phyloP scores from a whole-genome alignment of 2,888 invertebrate species.

The Macropis europaea region DNA sequence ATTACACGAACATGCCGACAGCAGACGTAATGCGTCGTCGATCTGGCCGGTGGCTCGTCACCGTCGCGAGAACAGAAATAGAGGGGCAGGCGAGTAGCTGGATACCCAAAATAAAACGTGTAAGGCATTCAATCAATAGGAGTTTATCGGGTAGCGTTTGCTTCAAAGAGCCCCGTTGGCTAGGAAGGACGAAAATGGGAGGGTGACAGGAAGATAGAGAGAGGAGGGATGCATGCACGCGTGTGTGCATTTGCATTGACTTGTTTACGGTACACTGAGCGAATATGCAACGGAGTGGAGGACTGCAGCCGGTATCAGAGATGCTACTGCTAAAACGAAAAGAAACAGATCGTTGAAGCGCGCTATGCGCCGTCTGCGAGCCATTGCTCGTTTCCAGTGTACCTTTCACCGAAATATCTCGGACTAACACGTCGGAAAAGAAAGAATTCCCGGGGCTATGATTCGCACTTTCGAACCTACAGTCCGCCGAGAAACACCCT shows the following conservation, averaged over 20 bases:
- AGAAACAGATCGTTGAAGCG: slow-evolving; percentile 25
- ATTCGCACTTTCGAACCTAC: background rate
- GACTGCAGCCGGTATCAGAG: slow-evolving; percentile 37
- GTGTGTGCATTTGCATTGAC: slow-evolving; percentile 47
- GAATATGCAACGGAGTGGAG: slow-evolving; percentile 47
- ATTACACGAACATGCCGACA: slow-evolving; percentile 19
- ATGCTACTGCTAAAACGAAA: slow-evolving; percentile 38
- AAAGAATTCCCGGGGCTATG: slow-evolving; percentile 5
- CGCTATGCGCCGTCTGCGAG: background rate
- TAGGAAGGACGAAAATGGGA: slow-evolving; percentile 11
- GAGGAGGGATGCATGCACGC: slow-evolving; percentile 33
- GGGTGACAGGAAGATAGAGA: slow-evolving; percentile 35
- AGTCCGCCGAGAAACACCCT: too few species aligned
- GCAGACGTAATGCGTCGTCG: slow-evolving; percentile 21
- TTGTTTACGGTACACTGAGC: slow-evolving; percentile 60
- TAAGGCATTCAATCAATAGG: slow-evolving; percentile 43
- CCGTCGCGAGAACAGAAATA: slow-evolving; percentile 23
- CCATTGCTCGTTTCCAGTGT: slow-evolving; percentile 1
- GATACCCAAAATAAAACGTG: slow-evolving; percentile 35
- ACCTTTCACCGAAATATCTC: slow-evolving; percentile 29
- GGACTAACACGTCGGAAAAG: slow-evolving; percentile 2
- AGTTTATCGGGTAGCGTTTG: slow-evolving; percentile 45
- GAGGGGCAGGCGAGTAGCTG: slow-evolving; percentile 4
- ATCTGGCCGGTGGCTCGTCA: slow-evolving; percentile 13
- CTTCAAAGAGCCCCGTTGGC: slow-evolving; percentile 24